These are phyloP conservation scores for Pinctada fucata DNA, from an alignment of 2,888 invertebrate species.

Conservation along the genomic window DNA sequence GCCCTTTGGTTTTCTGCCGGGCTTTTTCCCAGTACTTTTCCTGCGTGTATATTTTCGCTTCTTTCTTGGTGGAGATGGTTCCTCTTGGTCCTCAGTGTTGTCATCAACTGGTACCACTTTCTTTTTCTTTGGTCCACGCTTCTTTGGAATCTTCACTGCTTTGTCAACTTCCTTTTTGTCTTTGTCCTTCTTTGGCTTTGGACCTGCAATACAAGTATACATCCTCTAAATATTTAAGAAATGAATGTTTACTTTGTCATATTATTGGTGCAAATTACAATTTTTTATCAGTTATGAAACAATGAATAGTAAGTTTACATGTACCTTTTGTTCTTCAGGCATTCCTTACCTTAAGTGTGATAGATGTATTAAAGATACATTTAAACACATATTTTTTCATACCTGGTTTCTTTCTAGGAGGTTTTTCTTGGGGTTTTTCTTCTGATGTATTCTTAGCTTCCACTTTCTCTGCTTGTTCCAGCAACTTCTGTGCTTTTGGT, in stretches of 20 bases:
- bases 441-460: conserved; percentile 28
- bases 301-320: no score
- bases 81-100: conserved; percentile 48
- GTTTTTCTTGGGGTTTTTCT: conserved; percentile 28
- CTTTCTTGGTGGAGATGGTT: conserved; percentile 42
- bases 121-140: conserved; percentile 52
- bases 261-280: not conserved
- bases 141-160: conserved; percentile 33
- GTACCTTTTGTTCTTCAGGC: no score
- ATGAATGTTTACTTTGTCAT: not conserved
- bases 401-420: conserved; percentile 30
- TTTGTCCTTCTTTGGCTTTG: conserved; percentile 35
- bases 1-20: conserved; percentile 20
- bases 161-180: conserved; percentile 33
- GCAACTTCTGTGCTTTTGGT: conserved; percentile 21
- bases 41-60: conserved; percentile 33
- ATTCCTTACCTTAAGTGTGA: no score
- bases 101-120: conserved; percentile 36
- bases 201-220: conserved; percentile 9
- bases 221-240: not conserved
- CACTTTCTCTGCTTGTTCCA: conserved; percentile 31
- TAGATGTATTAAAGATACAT: no score
- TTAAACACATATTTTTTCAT: not conserved
- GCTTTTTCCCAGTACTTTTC: conserved; percentile 21
- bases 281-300: not conserved